A percentile compares a stretch with the other conserved stretches of the same genome.
Evolutionary conservation across 1,140 invertebrate genomes (phyloP).

Genomic region (Philotrypesis tridentata): DNA sequence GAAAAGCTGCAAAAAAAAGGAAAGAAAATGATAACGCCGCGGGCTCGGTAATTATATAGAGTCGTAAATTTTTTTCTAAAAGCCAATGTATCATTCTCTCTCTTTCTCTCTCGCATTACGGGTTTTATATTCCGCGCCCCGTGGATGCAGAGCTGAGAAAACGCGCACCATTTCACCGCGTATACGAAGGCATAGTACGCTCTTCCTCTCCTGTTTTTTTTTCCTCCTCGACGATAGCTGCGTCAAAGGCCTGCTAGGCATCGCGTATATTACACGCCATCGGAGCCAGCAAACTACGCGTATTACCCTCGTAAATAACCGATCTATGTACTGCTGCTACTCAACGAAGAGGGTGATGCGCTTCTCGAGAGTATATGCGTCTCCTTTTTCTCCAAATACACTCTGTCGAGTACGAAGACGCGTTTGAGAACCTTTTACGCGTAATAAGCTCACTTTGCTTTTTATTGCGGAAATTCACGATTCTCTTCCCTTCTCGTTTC

Average conservation of each 20-base stretch:
- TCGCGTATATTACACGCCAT: background rate
- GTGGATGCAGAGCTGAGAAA: background rate
- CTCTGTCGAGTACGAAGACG: background rate
- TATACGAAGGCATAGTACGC: background rate
- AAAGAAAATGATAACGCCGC: background rate
- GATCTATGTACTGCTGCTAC: background rate
- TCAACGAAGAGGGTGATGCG: background rate
- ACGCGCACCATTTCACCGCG: constrained; percentile 27
- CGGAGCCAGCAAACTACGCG: background rate
- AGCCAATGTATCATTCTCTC: constrained; percentile 25
- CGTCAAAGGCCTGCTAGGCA: background rate
- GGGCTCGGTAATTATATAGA: background rate
- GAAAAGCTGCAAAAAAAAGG: too few relatives aligned
- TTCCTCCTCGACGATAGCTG: background rate
- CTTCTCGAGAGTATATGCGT: background rate
- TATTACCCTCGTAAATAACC: background rate
- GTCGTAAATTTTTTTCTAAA: constrained; percentile 30
- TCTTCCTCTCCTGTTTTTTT: background rate
- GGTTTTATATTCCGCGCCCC: constrained; percentile 39
- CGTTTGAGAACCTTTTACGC: too few relatives aligned
- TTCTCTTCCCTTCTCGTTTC: background rate
- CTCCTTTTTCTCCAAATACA: background rate
- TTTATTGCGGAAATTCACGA: background rate
- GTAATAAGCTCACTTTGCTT: too few relatives aligned
- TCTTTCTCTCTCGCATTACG: background rate